These are phyloP conservation scores for Enteromius fasciolatus DNA, from an alignment of 2,797 vertebrate genomes.

Conservation along the genomic window DNA sequence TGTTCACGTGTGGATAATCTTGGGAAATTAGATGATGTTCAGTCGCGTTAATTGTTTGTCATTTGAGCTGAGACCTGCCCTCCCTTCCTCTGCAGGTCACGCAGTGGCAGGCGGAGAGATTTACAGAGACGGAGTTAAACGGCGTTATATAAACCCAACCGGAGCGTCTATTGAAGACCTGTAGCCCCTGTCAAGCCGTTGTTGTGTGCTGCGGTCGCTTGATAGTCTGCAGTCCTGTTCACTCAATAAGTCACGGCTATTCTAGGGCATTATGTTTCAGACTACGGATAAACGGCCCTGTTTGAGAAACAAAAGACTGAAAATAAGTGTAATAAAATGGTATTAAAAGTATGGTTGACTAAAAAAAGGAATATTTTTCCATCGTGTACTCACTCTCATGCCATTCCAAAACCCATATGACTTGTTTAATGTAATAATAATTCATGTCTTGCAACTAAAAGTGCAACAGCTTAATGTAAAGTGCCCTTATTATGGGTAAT, in stretches of 20 bases:
- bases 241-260: conserved; percentile 16
- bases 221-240: conserved; percentile 6
- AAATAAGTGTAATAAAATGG: neutral
- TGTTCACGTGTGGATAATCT: conserved; percentile 41
- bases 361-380: neutral
- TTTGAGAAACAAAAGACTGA: conserved; percentile 19
- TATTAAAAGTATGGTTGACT: neutral
- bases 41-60: conserved; percentile 47
- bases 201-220: conserved; percentile 5
- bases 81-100: conserved; percentile 26
- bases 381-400: neutral
- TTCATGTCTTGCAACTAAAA: neutral
- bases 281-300: neutral
- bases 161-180: conserved; percentile 26
- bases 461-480: neutral
- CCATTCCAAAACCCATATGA: neutral
- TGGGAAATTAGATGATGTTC: conserved; percentile 43
- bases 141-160: conserved; percentile 10
- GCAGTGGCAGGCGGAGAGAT: conserved; percentile 2
- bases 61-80: conserved; percentile 24
- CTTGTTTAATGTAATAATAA: neutral
- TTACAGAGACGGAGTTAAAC: conserved; percentile 17
- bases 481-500: too few species aligned
- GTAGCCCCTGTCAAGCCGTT: conserved; percentile 26
- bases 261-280: neutral